Base-by-base conservation (phyloP, 1,140 invertebrate genomes). In the Drosophila eugracilis region DNA sequence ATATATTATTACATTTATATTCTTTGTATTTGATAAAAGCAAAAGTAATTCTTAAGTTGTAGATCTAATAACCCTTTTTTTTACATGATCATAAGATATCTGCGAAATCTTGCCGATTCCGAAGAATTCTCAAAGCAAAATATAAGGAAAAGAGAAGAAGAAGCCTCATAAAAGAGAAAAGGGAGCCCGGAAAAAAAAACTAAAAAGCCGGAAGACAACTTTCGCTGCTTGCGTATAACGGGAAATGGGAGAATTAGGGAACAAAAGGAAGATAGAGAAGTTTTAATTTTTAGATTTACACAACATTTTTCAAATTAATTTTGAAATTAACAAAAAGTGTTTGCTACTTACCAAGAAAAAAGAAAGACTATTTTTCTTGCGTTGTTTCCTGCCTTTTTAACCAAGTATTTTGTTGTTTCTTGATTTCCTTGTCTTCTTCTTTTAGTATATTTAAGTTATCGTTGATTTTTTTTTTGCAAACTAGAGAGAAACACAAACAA, bases 201-300 rank as follows among this genome's bases (percentile, higher is more conserved):
- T 24, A 44, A 21, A 63, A 59, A 22, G 39, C 80, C 76, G 80
- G 80, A 85, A 85, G 67, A 76, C 81, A 85, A 86, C 81, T 85
- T 85, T 85, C 81, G 81, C 81, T 86, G 81, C 75, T 85, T 55
- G 62, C 62, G 59, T 66, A 66, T 70, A 83, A 84, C 79, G 79
- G 70, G 39, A 83, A 84, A 62, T 75, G 48, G 39, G 21, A 47
- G 55, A 22, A 62, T 10, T 14, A 30, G 57, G 24, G 44, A 28
- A 37, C 30, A 17, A 49, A 15, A 54, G 21, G 50, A 39, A 41
- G 15, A n/a, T n/a, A 50, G 30, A 19, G 58, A 26, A 30, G 37
- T n/a, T 41, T 45, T 60, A 28, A 53, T 81, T 53, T 81, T 80
- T 77, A 83, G 71, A 72, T 73, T 76, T 49, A 66, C 37, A 66